A percentile compares a stretch with the other conserved stretches of the same genome.
These are phyloP conservation scores for Diplogasteroides magnus DNA, from an alignment of 1,140 invertebrate species.

Conservation along the genomic window DNA sequence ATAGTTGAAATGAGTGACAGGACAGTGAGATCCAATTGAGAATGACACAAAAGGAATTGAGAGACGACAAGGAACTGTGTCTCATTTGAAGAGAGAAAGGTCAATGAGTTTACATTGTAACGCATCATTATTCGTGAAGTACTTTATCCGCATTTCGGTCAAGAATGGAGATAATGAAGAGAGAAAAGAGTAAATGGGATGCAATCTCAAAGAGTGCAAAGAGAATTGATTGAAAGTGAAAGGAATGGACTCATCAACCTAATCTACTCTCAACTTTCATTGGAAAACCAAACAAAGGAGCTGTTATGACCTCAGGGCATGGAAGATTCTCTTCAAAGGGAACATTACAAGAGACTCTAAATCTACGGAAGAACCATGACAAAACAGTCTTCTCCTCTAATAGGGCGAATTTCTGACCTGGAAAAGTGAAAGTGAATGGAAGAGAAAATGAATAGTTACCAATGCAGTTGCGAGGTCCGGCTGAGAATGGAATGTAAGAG, in stretches of 20 bases:
- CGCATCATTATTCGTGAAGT: too few relatives aligned
- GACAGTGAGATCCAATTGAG: too few relatives aligned
- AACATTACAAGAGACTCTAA: slow-evolving; percentile 57
- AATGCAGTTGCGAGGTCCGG: slow-evolving; percentile 58
- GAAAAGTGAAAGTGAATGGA: slow-evolving; percentile 26
- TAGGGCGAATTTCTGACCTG: slow-evolving; percentile 69
- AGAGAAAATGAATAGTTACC: slow-evolving; percentile 39
- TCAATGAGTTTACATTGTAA: too few relatives aligned
- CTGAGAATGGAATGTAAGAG: slow-evolving; percentile 71
- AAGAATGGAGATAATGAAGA: not conserved
- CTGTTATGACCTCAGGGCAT: slow-evolving; percentile 56
- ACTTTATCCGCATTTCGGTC: not conserved
- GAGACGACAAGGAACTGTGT: too few relatives aligned
- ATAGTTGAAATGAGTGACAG: too few relatives aligned
- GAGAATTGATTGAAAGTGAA: not conserved
- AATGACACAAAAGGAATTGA: too few relatives aligned
- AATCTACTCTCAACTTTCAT: slow-evolving; percentile 42
- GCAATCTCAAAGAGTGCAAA: not conserved
- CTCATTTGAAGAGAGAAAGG: too few relatives aligned
- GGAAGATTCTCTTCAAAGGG: slow-evolving; percentile 55
- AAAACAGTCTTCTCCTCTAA: slow-evolving; percentile 65
- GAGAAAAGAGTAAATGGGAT: not conserved
- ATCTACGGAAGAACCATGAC: slow-evolving; percentile 55
- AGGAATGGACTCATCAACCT: too few relatives aligned
- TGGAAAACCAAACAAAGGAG: slow-evolving; percentile 55